Base-by-base conservation (phyloP, 2,888 invertebrate genomes). In the Plutella xylostella region DNA sequence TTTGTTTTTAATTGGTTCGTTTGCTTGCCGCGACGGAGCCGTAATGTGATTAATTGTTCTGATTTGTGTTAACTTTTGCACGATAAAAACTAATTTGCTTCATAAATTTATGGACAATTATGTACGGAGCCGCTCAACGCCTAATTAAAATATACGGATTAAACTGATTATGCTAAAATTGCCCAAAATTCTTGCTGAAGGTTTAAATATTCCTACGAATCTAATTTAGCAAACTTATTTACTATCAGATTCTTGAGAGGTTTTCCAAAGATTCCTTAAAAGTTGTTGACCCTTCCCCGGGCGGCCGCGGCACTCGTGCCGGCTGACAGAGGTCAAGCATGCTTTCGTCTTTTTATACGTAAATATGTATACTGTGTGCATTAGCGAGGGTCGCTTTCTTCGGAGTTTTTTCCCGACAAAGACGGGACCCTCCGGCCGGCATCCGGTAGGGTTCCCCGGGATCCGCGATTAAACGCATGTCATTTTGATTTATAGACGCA, bases 401-500 rank as follows among this genome's bases (percentile, higher is more conserved):
- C 64, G 58, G 34, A 60, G 61, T 58, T 61, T 69, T 69, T 65
- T 65, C 59, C 57, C 57, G 57, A 61, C 60, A 67, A 59, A 63
- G 60, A 61, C 45, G 35, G 57, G 53, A 53, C 57, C 59, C 60
- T 56, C 58, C 60, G 51, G 45, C 51, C 49, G 43, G 28, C 58
- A 62, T 62, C 67, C 65, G 66, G 61, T 61, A 61, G 66, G 68
- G 70, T 64, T 63, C 60, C 58, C 54, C 55, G 54, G 53, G 56
- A 54, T 60, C 63, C 66, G 60, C 71, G 69, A 76, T 75, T 72
- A 75, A 72, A 72, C 63, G 71, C 63, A 68, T 69, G 74, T 72
- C 77, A 73, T 70, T 79, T 74, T 80, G 80, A 80, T 79, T 79
- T 78, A 80, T 80, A 60, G 55, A 54, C 53, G 63, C 68, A 69